These are phyloP conservation scores for Acanthopleura granulata DNA, from an alignment of 2,888 invertebrate species.

Conservation along the genomic window DNA sequence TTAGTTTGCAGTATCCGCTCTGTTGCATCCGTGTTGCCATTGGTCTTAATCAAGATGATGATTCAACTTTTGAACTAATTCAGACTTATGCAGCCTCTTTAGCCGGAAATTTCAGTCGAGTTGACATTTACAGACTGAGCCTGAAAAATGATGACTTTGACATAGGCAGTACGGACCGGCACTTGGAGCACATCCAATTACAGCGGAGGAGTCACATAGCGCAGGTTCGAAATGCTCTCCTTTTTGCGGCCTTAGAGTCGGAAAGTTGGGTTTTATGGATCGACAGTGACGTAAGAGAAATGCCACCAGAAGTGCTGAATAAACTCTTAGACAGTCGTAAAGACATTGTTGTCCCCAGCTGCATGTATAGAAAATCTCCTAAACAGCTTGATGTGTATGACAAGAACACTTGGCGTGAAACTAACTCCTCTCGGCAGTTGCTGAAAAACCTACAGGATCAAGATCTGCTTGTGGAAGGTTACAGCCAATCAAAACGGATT, in stretches of 20 bases:
- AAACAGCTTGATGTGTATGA: constrained; percentile 32
- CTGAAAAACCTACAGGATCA: constrained; percentile 21
- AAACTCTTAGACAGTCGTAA: constrained; percentile 28
- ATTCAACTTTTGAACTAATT: constrained; percentile 27
- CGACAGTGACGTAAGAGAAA: constrained; percentile 36
- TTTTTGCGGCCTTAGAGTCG: constrained; percentile 30
- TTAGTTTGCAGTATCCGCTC: constrained; percentile 40
- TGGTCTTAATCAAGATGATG: constrained; percentile 39
- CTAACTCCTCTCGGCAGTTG: constrained; percentile 25
- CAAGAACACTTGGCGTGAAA: constrained; percentile 43
- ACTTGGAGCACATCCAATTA: constrained; percentile 30
- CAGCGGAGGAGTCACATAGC: constrained; percentile 36
- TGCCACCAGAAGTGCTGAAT: constrained; percentile 36
- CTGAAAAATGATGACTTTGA: not conserved
- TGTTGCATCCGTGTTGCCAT: constrained; percentile 34
- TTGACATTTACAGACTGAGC: constrained; percentile 27
- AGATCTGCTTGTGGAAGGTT: constrained; percentile 43
- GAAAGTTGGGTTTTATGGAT: constrained; percentile 41
- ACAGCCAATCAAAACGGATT: constrained; percentile 26
- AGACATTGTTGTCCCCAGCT: constrained; percentile 36
- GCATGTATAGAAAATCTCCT: constrained; percentile 27
- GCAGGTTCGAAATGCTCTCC: constrained; percentile 34
- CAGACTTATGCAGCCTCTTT: constrained; percentile 17
- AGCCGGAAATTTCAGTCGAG: constrained; percentile 26
- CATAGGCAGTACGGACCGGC: constrained; percentile 9